Base-by-base conservation (phyloP, 2,797 vertebrate species). In the Enteromius anoplus region DNA sequence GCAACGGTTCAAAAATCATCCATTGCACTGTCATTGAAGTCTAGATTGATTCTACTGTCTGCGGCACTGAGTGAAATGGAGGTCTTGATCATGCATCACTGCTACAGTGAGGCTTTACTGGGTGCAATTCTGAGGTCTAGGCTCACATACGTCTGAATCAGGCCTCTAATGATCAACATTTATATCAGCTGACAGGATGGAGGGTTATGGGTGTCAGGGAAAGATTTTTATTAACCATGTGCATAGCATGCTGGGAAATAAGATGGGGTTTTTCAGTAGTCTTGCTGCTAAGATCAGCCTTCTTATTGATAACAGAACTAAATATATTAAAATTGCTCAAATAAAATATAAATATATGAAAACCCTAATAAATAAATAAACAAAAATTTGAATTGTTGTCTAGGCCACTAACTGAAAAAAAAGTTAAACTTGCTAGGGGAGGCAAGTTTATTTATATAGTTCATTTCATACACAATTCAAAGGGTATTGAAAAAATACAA, bases 131-230 rank as follows among this genome's bases (percentile, higher is more conserved):
- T 75, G 64, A 71, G 84, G 69, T 78, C 69, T 65, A 45, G 72
- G 29, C 79, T 66, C 51, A 51, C 80, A 83, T 85, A 68, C 64
- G 4, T 68, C 70, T 76, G 79, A 84, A 82, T 72, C 55, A 84
- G 23, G 34, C 64, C 29, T 58, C 64, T 42, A 78, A 65, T 70
- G 49, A 47, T 84, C 64, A 76, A 66, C 81, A 79, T 87, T 70
- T 68, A 77, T 80, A 76, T 80, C 58, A 34, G 60, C 66, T 66
- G 72, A 55, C 42, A 70, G 69, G 11, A 53, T 66, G 68, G 72
- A 73, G 58, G 66, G 78, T 82, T 76, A 82, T 34, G 68, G 55
- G 68, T 53, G 81, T 83, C 23, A 78, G 34, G 58, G 72, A 29
- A 49, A 29, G 75, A 76, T 69, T 69, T 81, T 75, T 40, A 58